Evolutionary conservation across 2,113 vertebrate genomes (phyloP).

Genomic region (Andinoacara biseriatus): DNA sequence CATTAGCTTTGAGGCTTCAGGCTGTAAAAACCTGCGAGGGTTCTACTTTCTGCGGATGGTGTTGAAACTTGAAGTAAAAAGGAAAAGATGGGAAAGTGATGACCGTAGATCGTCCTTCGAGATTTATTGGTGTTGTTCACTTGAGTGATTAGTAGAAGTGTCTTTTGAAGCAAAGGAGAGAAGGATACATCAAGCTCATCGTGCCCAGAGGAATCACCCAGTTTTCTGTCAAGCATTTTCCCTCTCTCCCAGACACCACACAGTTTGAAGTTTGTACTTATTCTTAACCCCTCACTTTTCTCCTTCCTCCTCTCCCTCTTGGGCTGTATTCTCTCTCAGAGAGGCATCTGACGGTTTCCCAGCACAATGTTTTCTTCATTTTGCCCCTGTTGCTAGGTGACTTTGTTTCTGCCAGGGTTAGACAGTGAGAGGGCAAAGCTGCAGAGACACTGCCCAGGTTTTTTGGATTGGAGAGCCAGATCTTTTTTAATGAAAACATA

Average conservation of each 20-base stretch:
- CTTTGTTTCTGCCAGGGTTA: slow-evolving; percentile 65
- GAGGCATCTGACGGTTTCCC: slow-evolving; percentile 44
- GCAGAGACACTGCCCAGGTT: slow-evolving; percentile 36
- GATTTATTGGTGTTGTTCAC: slow-evolving; percentile 41
- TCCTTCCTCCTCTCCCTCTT: slow-evolving; percentile 14
- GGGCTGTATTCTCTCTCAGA: slow-evolving; percentile 12
- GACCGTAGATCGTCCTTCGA: slow-evolving; percentile 11
- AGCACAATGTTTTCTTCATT: slow-evolving; percentile 38
- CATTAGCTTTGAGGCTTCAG: slow-evolving; percentile 47
- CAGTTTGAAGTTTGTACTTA: slow-evolving; percentile 41
- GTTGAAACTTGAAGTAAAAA: slow-evolving; percentile 28
- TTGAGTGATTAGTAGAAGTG: slow-evolving; percentile 33
- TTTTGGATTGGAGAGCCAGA: slow-evolving; percentile 40
- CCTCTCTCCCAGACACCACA: slow-evolving; percentile 20
- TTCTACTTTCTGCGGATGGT: slow-evolving; percentile 17
- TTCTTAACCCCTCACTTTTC: slow-evolving; percentile 36
- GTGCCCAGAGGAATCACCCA: slow-evolving; percentile 48
- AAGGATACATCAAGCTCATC: slow-evolving; percentile 45
- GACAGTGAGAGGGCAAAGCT: slow-evolving; percentile 61
- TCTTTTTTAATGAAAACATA: slow-evolving; percentile 77
- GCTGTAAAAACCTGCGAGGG: slow-evolving; percentile 28
- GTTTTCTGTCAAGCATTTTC: slow-evolving; percentile 35
- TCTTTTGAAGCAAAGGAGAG: slow-evolving; percentile 49
- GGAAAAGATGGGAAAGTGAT: slow-evolving; percentile 18
- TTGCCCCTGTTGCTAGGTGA: slow-evolving; percentile 76